Evolutionary conservation across 2,888 invertebrate genomes (phyloP).

Genomic region (Yponomeuta plumbellus): DNA sequence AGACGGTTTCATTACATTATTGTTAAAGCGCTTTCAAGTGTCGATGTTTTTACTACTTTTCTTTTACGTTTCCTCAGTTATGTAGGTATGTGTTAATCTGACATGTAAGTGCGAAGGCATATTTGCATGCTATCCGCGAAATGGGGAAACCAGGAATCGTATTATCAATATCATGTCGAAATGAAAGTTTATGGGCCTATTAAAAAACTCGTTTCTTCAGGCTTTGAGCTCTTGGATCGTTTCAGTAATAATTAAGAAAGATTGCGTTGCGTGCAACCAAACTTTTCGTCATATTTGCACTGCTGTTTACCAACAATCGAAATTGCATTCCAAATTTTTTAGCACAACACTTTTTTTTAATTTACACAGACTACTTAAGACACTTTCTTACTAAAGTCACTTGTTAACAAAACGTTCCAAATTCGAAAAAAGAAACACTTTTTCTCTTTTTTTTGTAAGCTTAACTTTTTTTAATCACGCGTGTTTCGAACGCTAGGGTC

Average conservation of each 20-base stretch:
- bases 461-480: slow-evolving; percentile 28
- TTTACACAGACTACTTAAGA: background rate
- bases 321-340: slow-evolving; percentile 13
- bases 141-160: slow-evolving; percentile 6
- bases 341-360: background rate
- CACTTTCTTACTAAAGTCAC: background rate
- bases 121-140: slow-evolving; percentile 11
- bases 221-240: background rate
- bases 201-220: background rate
- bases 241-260: background rate
- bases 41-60: slow-evolving; percentile 5
- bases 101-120: slow-evolving; percentile 9
- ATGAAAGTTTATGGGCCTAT: background rate
- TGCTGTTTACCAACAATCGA: slow-evolving; percentile 1
- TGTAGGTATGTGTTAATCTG: slow-evolving; percentile 9
- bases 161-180: background rate
- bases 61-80: slow-evolving; percentile 10
- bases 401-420: background rate
- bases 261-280: background rate
- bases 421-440: background rate
- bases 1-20: slow-evolving; percentile 5
- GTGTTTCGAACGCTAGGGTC: slow-evolving; percentile 39
- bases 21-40: background rate
- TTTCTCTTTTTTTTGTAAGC: slow-evolving; percentile 23
- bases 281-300: background rate